These are phyloP conservation scores for Xestia sexstrigata DNA, from an alignment of 2,888 invertebrate species.

Conservation along the genomic window DNA sequence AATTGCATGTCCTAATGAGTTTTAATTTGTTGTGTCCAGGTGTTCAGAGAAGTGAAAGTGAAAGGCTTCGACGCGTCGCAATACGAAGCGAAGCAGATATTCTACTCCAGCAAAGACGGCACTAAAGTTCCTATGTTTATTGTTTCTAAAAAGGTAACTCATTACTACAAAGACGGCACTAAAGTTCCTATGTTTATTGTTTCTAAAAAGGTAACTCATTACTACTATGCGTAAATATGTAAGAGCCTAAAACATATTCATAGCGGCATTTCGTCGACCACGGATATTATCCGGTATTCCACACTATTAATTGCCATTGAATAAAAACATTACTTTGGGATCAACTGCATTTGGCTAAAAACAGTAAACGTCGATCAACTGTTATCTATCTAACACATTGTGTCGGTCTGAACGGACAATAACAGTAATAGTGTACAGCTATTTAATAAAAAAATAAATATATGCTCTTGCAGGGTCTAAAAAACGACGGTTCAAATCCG, in stretches of 20 bases:
- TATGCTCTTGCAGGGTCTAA: conserved; percentile 87
- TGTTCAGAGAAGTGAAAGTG: conserved; percentile 96
- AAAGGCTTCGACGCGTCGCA: conserved; percentile 94
- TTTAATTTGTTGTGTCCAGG: conserved; percentile 86
- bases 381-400: background rate
- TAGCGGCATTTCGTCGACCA: too few relatives aligned
- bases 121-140: conserved; percentile 99
- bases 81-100: conserved; percentile 97
- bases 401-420: background rate
- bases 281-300: too few relatives aligned
- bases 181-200: conserved; percentile 99
- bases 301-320: too few relatives aligned
- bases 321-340: background rate
- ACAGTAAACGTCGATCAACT: background rate
- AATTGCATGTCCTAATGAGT: too few relatives aligned
- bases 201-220: conserved; percentile 92
- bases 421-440: too few relatives aligned
- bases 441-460: too few relatives aligned
- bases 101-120: conserved; percentile 98
- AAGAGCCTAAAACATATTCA: background rate
- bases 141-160: conserved; percentile 93
- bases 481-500: conserved; percentile 93
- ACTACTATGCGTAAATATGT: background rate
- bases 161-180: conserved; percentile 94
- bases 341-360: background rate